A percentile compares a stretch with the other conserved stretches of the same genome.
Conservation (phyloP, 2,113 vertebrate species). For the Plestiodon gilberti region DNA sequence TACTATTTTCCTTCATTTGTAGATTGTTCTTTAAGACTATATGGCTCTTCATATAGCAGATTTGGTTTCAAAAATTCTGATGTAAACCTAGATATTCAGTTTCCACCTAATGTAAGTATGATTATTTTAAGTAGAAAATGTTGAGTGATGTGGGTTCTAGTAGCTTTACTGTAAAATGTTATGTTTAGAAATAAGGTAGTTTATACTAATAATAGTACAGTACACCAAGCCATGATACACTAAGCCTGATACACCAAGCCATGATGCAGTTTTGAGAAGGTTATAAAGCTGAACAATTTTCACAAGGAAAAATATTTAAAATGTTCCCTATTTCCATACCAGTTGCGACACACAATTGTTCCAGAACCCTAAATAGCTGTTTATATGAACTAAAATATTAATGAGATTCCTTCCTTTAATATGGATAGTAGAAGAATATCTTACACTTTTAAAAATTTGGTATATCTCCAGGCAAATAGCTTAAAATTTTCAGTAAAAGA, state of each 20-base stretch:
- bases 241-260: neutral
- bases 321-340: neutral
- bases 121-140: slow-evolving; percentile 26
- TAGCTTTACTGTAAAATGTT: neutral
- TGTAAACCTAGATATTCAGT: slow-evolving; percentile 92
- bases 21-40: slow-evolving; percentile 93
- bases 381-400: neutral
- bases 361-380: neutral
- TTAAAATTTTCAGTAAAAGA: neutral
- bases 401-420: neutral
- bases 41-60: slow-evolving; percentile 91
- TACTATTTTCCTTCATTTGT: slow-evolving; percentile 49
- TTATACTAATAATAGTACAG: neutral
- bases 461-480: neutral
- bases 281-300: neutral
- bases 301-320: neutral
- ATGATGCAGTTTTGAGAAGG: neutral
- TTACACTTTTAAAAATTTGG: neutral
- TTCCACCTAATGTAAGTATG: slow-evolving; percentile 88
- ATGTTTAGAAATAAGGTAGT: neutral
- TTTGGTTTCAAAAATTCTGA: slow-evolving; percentile 95
- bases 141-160: neutral
- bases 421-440: neutral
- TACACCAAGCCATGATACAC: neutral
- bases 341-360: neutral